These are phyloP conservation scores for Mesaphorura yosii DNA, from an alignment of 1,140 invertebrate species.

Conservation along the genomic window DNA sequence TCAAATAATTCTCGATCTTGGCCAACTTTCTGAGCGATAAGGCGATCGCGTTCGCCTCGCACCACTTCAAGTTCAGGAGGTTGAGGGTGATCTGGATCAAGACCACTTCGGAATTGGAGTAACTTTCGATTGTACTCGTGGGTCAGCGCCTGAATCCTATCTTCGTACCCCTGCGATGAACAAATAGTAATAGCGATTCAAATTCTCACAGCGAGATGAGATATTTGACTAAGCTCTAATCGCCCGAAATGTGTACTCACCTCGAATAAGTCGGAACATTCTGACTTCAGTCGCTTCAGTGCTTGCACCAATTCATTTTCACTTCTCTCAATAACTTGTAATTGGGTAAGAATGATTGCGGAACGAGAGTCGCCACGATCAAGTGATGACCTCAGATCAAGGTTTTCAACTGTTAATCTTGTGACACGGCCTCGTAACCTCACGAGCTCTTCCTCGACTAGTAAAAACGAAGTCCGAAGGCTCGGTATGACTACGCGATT, in stretches of 20 bases:
- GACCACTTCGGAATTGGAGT: conserved; percentile 7
- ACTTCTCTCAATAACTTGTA: conserved; percentile 15
- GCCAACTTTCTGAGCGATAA: conserved; percentile 4
- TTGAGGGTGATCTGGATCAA: neutral
- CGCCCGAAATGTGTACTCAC: conserved; percentile 3
- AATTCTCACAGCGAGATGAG: neutral
- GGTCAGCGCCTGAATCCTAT: conserved; percentile 6
- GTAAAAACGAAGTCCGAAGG: no score
- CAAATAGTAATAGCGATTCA: neutral
- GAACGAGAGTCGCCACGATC: conserved; percentile 16
- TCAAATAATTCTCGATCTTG: conserved; percentile 15
- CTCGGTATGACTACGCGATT: no score
- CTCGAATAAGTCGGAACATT: conserved; percentile 12
- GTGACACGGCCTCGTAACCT: conserved; percentile 9
- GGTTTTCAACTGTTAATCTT: conserved; percentile 15
- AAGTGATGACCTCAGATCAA: conserved; percentile 8
- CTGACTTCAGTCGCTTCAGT: conserved; percentile 16
- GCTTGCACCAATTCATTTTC: conserved; percentile 14
- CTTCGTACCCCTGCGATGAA: conserved; percentile 13
- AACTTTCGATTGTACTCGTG: conserved; percentile 21
- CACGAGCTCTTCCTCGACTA: conserved; percentile 23
- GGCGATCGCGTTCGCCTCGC: conserved; percentile 18
- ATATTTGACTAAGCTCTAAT: neutral
- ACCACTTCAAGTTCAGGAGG: conserved; percentile 12
- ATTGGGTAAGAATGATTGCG: conserved; percentile 9